Conservation (phyloP, 1,140 invertebrate species). For the Brachionus manjavacas region DNA sequence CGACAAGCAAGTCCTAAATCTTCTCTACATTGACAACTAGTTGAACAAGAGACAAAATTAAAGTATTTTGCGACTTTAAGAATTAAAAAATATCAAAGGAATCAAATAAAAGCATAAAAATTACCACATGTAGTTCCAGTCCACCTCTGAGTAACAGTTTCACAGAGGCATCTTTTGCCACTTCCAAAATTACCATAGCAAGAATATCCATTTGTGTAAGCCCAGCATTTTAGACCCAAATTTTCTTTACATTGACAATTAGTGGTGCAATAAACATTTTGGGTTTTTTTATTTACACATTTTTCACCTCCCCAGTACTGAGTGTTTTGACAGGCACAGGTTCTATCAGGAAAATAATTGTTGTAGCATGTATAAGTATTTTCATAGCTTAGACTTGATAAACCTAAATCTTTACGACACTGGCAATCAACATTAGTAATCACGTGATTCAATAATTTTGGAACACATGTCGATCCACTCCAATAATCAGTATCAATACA, state of each 20-base stretch:
- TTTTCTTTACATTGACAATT: neutral
- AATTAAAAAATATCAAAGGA: neutral
- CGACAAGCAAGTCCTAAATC: neutral
- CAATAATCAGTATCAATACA: conserved; percentile 31
- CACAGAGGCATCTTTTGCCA: neutral
- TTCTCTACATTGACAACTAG: neutral
- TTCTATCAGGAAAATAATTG: neutral
- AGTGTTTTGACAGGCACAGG: neutral
- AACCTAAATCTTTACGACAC: neutral
- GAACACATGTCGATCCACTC: neutral
- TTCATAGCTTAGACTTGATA: neutral
- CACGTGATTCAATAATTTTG: neutral
- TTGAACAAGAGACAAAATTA: neutral
- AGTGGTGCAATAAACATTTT: neutral
- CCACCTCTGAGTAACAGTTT: neutral
- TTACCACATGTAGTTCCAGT: neutral
- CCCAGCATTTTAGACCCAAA: neutral
- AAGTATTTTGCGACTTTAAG: neutral
- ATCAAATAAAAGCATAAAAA: neutral
- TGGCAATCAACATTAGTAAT: neutral
- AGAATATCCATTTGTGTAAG: neutral
- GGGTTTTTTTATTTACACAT: neutral
- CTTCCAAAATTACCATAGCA: neutral
- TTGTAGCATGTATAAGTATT: neutral
- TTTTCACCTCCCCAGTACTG: neutral